Percentiles rank a stretch among this genome's conserved stretches.
These are phyloP conservation scores for Taphrorychus bicolor DNA, from an alignment of 2,888 invertebrate genomes.

Conservation along the genomic window DNA sequence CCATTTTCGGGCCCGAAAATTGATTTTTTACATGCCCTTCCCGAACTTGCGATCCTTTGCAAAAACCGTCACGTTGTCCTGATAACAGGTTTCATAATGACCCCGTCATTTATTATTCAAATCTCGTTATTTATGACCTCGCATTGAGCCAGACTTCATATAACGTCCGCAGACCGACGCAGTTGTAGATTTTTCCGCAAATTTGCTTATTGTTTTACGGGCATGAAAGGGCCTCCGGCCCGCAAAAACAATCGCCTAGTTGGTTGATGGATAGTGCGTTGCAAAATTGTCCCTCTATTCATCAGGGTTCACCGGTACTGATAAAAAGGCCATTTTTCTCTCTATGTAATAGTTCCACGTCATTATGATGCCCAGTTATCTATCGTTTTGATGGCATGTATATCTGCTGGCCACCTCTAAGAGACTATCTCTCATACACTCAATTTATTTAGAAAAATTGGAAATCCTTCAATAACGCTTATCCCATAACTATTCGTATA, in stretches of 20 bases:
- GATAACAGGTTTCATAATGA: slow-evolving; percentile 54
- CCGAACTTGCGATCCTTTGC: slow-evolving; percentile 55
- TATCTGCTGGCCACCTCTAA: no score
- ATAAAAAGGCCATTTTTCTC: not conserved
- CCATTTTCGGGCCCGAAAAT: slow-evolving; percentile 47
- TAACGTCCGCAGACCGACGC: slow-evolving; percentile 23
- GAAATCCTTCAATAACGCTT: no score
- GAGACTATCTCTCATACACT: no score
- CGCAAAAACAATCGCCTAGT: slow-evolving; percentile 23
- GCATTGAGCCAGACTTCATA: slow-evolving; percentile 46
- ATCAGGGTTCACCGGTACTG: not conserved
- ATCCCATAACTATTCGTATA: no score
- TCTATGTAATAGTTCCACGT: not conserved
- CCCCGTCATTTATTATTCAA: slow-evolving; percentile 52
- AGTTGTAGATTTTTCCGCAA: slow-evolving; percentile 42
- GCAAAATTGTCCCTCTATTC: slow-evolving; percentile 12
- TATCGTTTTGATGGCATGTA: no score
- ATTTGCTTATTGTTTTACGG: slow-evolving; percentile 41
- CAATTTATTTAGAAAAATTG: no score
- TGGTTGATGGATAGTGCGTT: slow-evolving; percentile 30
- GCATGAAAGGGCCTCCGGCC: slow-evolving; percentile 16
- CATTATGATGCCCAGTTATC: not conserved
- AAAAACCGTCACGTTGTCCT: slow-evolving; percentile 50
- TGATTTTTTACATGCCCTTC: slow-evolving; percentile 56
- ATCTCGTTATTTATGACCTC: slow-evolving; percentile 50